These are phyloP conservation scores for Platycnemis pennipes DNA, from an alignment of 2,888 invertebrate genomes.

Conservation along the genomic window DNA sequence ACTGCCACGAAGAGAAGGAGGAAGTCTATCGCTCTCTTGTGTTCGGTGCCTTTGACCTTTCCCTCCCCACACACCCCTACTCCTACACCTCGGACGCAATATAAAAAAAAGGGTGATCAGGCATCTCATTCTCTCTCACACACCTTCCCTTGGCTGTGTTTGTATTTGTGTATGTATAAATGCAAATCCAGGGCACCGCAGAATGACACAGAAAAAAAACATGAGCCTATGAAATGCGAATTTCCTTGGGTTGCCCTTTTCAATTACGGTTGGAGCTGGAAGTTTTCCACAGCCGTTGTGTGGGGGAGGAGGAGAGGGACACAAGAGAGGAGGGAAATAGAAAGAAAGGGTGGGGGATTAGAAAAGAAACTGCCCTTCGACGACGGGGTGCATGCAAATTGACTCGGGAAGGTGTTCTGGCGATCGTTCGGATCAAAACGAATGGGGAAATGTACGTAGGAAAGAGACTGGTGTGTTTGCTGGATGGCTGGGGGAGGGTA, in stretches of 20 bases:
- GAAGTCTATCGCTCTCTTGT: background rate
- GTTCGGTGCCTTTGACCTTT: conserved; percentile 18
- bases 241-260: background rate
- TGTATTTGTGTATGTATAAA: background rate
- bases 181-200: background rate
- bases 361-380: background rate
- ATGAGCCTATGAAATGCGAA: background rate
- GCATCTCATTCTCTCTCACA: background rate
- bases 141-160: background rate
- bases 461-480: too few species aligned
- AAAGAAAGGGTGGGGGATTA: background rate
- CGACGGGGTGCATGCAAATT: background rate
- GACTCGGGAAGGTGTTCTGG: background rate
- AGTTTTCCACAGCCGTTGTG: background rate
- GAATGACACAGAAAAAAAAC: too few species aligned
- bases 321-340: background rate
- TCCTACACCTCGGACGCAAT: background rate
- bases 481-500: background rate
- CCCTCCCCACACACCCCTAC: background rate
- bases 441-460: background rate
- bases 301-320: background rate
- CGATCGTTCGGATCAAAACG: background rate
- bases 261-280: background rate
- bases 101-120: background rate
- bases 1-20: background rate